Conservation (phyloP, 2,113 vertebrate genomes). For the Cebus imitator region DNA sequence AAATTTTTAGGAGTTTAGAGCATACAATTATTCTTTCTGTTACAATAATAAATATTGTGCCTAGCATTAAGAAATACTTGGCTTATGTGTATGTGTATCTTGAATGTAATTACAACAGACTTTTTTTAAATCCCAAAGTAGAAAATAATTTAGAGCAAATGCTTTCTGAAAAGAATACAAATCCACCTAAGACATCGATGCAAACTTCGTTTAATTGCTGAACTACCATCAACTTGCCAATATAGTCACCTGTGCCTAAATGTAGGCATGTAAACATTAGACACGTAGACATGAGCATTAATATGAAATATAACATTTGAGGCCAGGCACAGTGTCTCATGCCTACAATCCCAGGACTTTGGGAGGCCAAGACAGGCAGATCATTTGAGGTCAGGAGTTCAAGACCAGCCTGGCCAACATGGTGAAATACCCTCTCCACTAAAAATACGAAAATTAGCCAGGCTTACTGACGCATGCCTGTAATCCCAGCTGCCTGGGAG, state of each 20-base stretch:
- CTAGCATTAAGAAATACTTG: background rate
- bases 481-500: too few relatives aligned
- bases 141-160: conserved; percentile 40
- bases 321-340: too few relatives aligned
- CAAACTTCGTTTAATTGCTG: background rate
- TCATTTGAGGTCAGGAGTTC: too few relatives aligned
- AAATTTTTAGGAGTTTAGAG: background rate
- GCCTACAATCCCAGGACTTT: too few relatives aligned
- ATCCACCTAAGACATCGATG: background rate
- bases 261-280: too few relatives aligned
- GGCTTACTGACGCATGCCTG: too few relatives aligned
- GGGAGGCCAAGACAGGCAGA: too few relatives aligned
- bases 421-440: too few relatives aligned
- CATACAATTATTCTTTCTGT: background rate
- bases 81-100: background rate
- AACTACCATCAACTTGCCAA: background rate
- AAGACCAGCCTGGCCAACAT: too few relatives aligned
- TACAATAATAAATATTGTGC: background rate
- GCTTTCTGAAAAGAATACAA: background rate
- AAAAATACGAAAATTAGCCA: too few relatives aligned
- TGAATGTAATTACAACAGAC: background rate
- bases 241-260: background rate
- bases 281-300: background rate
- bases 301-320: background rate
- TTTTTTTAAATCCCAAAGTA: background rate